Base-by-base conservation (phyloP, 2,113 vertebrate genomes). In the Boulengeromyrus knoepffleri region DNA sequence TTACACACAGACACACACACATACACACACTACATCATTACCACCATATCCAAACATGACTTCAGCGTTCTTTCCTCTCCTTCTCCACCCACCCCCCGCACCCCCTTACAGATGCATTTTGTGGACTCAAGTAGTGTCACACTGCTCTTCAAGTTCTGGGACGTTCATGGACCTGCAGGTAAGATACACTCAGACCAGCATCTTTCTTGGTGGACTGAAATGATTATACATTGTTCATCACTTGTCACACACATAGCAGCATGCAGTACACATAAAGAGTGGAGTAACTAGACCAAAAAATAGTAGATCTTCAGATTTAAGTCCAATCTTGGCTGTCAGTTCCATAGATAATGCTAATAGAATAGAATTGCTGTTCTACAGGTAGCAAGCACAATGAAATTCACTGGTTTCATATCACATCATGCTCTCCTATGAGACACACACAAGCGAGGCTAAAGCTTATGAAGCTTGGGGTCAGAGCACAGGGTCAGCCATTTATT, bases 61-160 rank as follows among this genome's bases (percentile, higher is more conserved):
- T 39, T 39, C 13, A 17, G 6, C 39, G 31, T 36, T 17, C 15
- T 77, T 39, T 39, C 1, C 70, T 39, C 6, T 49, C 46, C 39
- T 24, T 39, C 80, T 31, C 21, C n/a, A n/a, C 85, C 31, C 93
- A 84, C 21, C 6, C 53, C 52, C 50, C 3, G 50, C 19, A 19
- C 53, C 24, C 56, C 56, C 56, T 62, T 94, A 58, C 95, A 99
- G 98, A 99, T 99, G 98, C 94, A 97, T 58, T 99, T 99, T 89
- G 93, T 94, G 88, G 96, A 94, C 89, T 98, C 97, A 0, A 96
- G 96, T 93, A 94, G 93, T 0, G 97, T 93, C 10, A 97, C 96
- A 9, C 96, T 99, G 92, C 96, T 99, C 2, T 99, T 99, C 95
- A 96, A 98, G 92, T 97, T 97, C 95, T 99, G 98, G 98, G 95